Percentiles rank a stretch among this genome's conserved stretches.
phyloP scores from a whole-genome alignment of 2,888 invertebrate species.

The Chymomyza amoena region DNA sequence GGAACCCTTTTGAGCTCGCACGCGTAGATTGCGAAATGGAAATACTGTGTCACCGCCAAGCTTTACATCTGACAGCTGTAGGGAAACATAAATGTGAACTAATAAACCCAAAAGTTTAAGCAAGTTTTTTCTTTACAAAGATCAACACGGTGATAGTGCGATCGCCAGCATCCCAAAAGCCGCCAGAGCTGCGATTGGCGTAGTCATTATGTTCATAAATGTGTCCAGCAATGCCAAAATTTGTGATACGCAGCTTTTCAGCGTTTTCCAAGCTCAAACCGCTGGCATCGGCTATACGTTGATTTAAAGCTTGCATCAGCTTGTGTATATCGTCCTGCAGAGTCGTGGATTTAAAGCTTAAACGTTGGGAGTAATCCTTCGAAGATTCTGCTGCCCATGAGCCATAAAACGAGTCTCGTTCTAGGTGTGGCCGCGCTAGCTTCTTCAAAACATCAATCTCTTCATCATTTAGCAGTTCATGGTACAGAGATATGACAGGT shows the following conservation, averaged over 20 bases:
- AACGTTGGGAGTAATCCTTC: background rate
- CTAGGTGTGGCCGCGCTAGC: background rate
- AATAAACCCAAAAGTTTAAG: background rate
- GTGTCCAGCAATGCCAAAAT: slow-evolving; percentile 21
- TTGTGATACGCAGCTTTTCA: slow-evolving; percentile 11
- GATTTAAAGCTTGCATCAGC: slow-evolving; percentile 11
- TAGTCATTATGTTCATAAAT: slow-evolving; percentile 9
- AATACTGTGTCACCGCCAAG: slow-evolving; percentile 27
- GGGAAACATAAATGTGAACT: background rate
- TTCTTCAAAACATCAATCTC: slow-evolving; percentile 17
- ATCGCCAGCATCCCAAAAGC: background rate
- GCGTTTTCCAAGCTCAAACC: background rate
- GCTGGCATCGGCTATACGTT: slow-evolving; percentile 8
- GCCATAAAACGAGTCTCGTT: background rate
- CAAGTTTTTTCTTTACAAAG: slow-evolving; percentile 9
- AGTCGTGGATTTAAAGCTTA: slow-evolving; percentile 6
- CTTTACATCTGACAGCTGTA: slow-evolving; percentile 14
- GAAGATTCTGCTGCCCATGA: background rate
- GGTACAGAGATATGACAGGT: background rate
- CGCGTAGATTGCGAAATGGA: background rate
- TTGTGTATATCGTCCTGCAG: background rate
- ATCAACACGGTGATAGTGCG: slow-evolving; percentile 12
- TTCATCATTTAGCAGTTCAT: background rate
- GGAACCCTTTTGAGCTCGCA: slow-evolving; percentile 14
- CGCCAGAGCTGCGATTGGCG: background rate